Evolutionary conservation across 2,113 vertebrate genomes (phyloP), one percentile per base, ranked within the genome.

Genomic region (Turnix velox): DNA sequence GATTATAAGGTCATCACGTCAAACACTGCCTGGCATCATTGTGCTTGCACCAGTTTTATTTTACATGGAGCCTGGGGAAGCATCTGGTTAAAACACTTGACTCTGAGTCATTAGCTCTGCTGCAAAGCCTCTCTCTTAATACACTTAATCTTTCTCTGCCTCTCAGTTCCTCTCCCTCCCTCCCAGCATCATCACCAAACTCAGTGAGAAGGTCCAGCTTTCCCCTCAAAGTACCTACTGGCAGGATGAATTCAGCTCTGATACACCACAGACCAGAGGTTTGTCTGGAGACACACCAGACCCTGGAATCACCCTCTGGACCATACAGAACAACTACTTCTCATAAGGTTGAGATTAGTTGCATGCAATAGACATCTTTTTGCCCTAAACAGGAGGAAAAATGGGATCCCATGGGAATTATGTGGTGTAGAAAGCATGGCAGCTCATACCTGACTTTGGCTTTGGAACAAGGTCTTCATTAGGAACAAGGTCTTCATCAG

Each of bases 11-110:
- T 91, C 91, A 95, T 84, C 84, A 74, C 73, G 31, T 93, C 89
- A 93, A 67, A 65, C 65, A 68, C 17, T 77, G n/a, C 93, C 80
- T 90, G 67, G 72, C 88, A 84, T 81, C 80, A 18, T 10, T 57
- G 88, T 90, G 80, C 73, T 76, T 78, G 61, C 68, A 81, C 61
- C 46, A 93, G 91, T 88, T 91, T 96, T 88, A 91, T 94, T 93
- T 95, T 94, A 81, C 94, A 94, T 9, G n/a, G 43, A 71, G 35
- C 43, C 73, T 2, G 3, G 59, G 61, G 51, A 93, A 88, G 48
- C 84, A 88, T 67, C 93, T 88, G 73, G 20, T 91, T 92, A 63
- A 75, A 86, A 43, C 55, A 78, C 88, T 88, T 87, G 84, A 78
- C 43, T 95, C 80, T 57, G 55, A 37, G 55, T 88, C 69, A 40